These are phyloP conservation scores for Epinotia ramella DNA, from an alignment of 2,888 invertebrate genomes.

Conservation along the genomic window DNA sequence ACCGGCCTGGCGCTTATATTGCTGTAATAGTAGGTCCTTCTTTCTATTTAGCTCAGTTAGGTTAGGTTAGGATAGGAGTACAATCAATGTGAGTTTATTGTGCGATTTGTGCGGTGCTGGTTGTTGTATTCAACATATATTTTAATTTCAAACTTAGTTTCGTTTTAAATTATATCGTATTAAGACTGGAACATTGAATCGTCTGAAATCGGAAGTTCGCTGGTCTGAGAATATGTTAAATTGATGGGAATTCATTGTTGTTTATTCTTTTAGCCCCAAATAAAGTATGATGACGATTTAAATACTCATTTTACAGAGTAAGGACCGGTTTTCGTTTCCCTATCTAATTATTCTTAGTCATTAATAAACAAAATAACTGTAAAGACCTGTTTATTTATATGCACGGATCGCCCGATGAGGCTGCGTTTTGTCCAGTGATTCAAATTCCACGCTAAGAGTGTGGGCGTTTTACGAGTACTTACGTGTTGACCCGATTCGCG, in stretches of 20 bases:
- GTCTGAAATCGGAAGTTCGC: too few species aligned
- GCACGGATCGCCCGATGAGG: conserved; percentile 49
- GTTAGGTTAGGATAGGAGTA: neutral
- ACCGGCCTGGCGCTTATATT: neutral
- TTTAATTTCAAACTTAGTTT: neutral
- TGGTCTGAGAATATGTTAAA: too few species aligned
- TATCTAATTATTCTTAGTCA: neutral
- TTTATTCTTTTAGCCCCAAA: neutral
- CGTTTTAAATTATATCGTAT: neutral
- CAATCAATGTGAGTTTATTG: neutral
- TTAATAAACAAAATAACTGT: neutral
- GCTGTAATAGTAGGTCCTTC: neutral
- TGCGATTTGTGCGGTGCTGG: neutral
- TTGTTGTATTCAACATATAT: neutral
- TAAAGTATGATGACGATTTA: neutral
- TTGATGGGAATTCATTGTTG: too few species aligned
- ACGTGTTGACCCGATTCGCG: conserved; percentile 59
- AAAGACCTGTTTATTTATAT: conserved; percentile 39
- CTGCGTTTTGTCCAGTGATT: conserved; percentile 52
- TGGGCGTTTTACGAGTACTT: conserved; percentile 51
- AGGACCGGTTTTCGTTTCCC: neutral
- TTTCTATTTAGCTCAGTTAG: conserved; percentile 3
- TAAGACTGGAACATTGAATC: neutral
- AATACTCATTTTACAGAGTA: neutral
- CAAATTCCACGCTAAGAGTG: conserved; percentile 36